Evolutionary conservation across 2,797 vertebrate species (phyloP).

Genomic region (Agapornis canus): DNA sequence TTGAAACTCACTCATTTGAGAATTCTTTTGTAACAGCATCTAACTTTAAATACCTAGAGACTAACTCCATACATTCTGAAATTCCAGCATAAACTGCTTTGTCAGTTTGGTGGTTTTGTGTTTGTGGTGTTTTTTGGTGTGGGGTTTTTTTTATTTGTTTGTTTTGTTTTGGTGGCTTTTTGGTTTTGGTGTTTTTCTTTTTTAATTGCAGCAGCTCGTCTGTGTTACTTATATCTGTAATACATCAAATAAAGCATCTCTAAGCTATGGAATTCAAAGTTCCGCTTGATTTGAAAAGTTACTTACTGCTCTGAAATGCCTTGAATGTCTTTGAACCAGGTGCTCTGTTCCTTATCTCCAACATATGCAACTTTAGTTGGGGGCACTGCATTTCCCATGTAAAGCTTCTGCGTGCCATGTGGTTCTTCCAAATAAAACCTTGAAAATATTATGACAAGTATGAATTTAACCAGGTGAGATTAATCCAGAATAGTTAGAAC

Average conservation of each 20-base stretch:
- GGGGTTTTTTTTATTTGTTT: background rate
- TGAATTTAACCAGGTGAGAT: background rate
- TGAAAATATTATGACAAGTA: background rate
- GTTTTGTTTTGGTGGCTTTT: background rate
- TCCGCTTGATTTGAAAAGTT: background rate
- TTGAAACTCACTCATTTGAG: background rate
- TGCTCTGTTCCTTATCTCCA: conserved; percentile 90
- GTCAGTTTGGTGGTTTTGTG: background rate
- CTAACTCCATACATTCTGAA: background rate
- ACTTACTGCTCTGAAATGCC: conserved; percentile 92
- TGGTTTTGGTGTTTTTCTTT: background rate
- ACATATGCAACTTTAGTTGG: conserved; percentile 84
- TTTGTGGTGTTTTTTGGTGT: background rate
- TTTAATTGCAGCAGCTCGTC: background rate
- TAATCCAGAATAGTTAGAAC: background rate
- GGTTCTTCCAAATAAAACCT: conserved; percentile 91
- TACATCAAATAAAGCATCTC: background rate
- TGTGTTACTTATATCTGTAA: background rate
- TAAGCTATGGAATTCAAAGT: background rate
- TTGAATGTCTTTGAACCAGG: conserved; percentile 92
- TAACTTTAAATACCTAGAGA: background rate
- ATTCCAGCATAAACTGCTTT: background rate
- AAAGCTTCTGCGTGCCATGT: conserved; percentile 85
- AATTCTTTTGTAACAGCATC: background rate
- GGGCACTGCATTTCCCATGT: conserved; percentile 80